Conservation (phyloP, 2,797 vertebrate genomes). For the Fistularia tabacaria region DNA sequence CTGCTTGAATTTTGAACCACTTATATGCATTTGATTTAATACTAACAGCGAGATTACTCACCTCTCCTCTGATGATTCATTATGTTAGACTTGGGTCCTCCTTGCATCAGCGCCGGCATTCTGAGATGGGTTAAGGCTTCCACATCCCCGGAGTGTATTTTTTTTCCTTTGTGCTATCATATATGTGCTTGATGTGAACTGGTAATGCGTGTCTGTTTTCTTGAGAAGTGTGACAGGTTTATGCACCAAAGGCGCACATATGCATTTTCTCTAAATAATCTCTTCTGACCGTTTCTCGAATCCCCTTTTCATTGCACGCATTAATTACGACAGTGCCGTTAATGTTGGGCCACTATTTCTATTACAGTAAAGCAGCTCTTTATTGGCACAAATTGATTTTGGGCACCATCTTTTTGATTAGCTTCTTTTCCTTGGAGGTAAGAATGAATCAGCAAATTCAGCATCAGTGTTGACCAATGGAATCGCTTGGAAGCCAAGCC, state of each 20-base stretch:
- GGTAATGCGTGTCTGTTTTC: slow-evolving; percentile 1
- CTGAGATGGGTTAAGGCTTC: slow-evolving; percentile 33
- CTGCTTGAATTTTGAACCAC: too few species aligned
- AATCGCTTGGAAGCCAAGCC: slow-evolving; percentile 22
- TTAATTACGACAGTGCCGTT: slow-evolving; percentile 55
- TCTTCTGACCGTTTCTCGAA: slow-evolving; percentile 25
- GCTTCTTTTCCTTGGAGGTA: slow-evolving; percentile 39
- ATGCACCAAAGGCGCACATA: too few species aligned
- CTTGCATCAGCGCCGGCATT: slow-evolving; percentile 18
- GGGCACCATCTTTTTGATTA: slow-evolving; percentile 57
- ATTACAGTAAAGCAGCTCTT: slow-evolving; percentile 55
- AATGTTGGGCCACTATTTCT: slow-evolving; percentile 40
- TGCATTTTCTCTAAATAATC: slow-evolving; percentile 18
- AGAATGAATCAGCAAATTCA: slow-evolving; percentile 57
- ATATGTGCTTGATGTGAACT: slow-evolving; percentile 4
- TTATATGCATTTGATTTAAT: background rate
- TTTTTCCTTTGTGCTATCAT: background rate
- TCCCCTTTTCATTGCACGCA: slow-evolving; percentile 23
- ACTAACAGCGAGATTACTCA: slow-evolving; percentile 26
- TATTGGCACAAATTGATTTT: slow-evolving; percentile 64
- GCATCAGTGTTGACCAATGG: slow-evolving; percentile 24
- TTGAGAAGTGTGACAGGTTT: slow-evolving; percentile 4
- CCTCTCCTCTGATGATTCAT: slow-evolving; percentile 29
- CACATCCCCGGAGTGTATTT: slow-evolving; percentile 19
- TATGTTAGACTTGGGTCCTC: slow-evolving; percentile 34